A percentile compares a stretch with the other conserved stretches of the same genome.
phyloP scores from a whole-genome alignment of 2,797 vertebrate species.

The Mycteria americana region DNA sequence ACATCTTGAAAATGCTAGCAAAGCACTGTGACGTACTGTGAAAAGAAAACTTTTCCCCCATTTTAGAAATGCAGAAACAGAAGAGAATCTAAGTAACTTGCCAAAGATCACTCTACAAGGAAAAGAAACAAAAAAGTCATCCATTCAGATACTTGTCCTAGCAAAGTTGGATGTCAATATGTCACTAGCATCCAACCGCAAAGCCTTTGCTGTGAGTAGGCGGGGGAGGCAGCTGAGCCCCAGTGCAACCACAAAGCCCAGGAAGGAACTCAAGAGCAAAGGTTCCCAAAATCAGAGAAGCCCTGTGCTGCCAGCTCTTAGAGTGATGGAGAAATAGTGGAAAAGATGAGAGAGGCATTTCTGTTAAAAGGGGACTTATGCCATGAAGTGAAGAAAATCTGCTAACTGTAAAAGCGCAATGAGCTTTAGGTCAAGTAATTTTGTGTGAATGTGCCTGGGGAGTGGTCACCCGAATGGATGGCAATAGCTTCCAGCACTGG shows the following conservation, averaged over 20 bases:
- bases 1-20: neutral
- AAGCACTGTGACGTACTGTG: neutral
- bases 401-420: neutral
- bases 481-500: neutral
- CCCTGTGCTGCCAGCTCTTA: neutral
- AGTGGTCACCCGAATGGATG: neutral
- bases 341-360: neutral
- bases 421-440: neutral
- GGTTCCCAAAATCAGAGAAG: neutral
- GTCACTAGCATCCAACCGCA: neutral
- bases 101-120: neutral
- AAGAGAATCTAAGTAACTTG: neutral
- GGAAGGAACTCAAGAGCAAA: neutral
- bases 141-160: neutral
- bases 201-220: neutral
- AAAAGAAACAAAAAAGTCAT: neutral
- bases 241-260: neutral
- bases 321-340: neutral
- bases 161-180: neutral
- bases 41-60: neutral
- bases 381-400: neutral
- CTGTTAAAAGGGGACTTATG: neutral
- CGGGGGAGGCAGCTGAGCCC: neutral
- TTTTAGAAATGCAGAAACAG: neutral
- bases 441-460: neutral